Evolutionary conservation across 1,140 invertebrate genomes (phyloP).

Genomic region (Calliopsis andreniformis): DNA sequence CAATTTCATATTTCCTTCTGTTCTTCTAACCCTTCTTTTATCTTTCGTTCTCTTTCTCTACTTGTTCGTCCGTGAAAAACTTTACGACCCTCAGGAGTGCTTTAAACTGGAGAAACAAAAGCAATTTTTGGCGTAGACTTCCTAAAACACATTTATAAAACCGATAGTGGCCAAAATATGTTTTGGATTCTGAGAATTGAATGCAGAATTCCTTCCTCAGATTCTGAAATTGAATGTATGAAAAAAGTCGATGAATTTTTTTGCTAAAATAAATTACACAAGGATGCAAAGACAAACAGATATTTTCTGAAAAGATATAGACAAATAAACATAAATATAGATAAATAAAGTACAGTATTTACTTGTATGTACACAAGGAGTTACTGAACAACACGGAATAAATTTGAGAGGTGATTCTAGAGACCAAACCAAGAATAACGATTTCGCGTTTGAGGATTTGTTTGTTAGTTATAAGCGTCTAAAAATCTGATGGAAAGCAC

Average conservation of each 20-base stretch:
- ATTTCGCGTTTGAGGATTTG: too few relatives aligned
- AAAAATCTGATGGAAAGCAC: too few relatives aligned
- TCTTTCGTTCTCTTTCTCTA: not conserved
- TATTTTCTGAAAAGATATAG: too few relatives aligned
- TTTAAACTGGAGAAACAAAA: conserved; percentile 26
- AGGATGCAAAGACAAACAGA: too few relatives aligned
- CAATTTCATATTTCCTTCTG: not conserved
- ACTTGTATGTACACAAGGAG: too few relatives aligned
- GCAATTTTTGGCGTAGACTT: not conserved
- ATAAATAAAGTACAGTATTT: too few relatives aligned
- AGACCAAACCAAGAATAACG: too few relatives aligned
- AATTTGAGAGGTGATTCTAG: too few relatives aligned
- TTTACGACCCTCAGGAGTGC: conserved; percentile 12
- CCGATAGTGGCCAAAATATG: not conserved
- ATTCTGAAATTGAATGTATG: not conserved
- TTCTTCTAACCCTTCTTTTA: not conserved
- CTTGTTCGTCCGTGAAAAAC: not conserved
- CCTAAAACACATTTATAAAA: not conserved
- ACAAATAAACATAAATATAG: too few relatives aligned
- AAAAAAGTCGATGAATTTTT: not conserved
- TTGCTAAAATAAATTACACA: not conserved
- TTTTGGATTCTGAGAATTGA: not conserved
- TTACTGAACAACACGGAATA: too few relatives aligned
- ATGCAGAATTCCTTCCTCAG: not conserved
- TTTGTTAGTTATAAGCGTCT: too few relatives aligned